Evolutionary conservation across 2,888 invertebrate species (phyloP).

Genomic region (Ecdyonurus torrentis): DNA sequence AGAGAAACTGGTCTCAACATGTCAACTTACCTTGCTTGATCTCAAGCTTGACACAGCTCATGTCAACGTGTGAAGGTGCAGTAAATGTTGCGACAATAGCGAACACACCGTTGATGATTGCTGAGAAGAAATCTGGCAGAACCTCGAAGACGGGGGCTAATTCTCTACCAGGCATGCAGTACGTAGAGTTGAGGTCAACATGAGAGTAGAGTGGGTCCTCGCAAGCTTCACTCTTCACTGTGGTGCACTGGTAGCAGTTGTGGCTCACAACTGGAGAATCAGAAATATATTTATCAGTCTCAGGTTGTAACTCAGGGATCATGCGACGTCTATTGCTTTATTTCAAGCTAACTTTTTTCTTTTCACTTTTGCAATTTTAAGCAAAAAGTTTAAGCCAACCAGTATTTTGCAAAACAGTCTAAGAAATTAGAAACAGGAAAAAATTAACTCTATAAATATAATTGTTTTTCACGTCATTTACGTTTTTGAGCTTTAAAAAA

Average conservation of each 20-base stretch:
- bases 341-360: too few relatives aligned
- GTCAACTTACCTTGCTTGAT: background rate
- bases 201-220: conserved; percentile 1
- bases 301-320: too few relatives aligned
- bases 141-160: background rate
- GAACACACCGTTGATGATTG: conserved; percentile 6
- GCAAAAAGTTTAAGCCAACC: too few relatives aligned
- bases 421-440: too few relatives aligned
- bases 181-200: background rate
- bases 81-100: background rate
- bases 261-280: conserved; percentile 5
- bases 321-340: too few relatives aligned
- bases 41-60: background rate
- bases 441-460: too few relatives aligned
- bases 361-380: too few relatives aligned
- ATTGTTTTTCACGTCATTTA: too few relatives aligned
- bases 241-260: conserved; percentile 8
- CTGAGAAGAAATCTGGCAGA: conserved; percentile 4
- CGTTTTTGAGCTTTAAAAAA: too few relatives aligned
- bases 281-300: too few relatives aligned
- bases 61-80: background rate
- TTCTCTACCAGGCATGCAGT: conserved; percentile 3
- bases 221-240: background rate
- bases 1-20: background rate
- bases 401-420: too few relatives aligned